A percentile compares a stretch with the other conserved stretches of the same genome.
Conservation (phyloP, 2,797 vertebrate species). For the Melopsittacus undulatus region DNA sequence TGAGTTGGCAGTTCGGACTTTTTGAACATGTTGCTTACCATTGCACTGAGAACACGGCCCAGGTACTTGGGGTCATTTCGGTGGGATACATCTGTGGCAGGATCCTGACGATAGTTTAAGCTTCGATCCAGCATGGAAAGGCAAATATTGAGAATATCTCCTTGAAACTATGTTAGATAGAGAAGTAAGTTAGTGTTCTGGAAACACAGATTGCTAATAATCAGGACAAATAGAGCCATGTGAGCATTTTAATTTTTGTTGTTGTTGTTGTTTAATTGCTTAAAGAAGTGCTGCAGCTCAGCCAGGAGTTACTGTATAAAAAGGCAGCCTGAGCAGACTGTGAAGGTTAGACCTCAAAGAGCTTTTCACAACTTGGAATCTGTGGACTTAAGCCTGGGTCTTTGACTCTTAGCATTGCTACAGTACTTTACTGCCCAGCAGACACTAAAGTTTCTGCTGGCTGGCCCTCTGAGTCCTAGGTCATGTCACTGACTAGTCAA, state of each 20-base stretch:
- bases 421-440: not conserved
- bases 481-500: not conserved
- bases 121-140: constrained; percentile 76
- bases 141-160: constrained; percentile 71
- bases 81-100: constrained; percentile 65
- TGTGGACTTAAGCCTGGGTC: not conserved
- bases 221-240: not conserved
- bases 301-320: not conserved
- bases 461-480: not conserved
- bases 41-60: constrained; percentile 78
- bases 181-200: not conserved
- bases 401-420: not conserved
- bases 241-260: not conserved
- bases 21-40: constrained; percentile 69
- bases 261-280: not conserved
- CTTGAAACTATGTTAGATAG: constrained; percentile 74
- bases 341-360: not conserved
- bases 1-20: not conserved
- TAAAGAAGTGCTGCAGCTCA: not conserved
- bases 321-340: not conserved
- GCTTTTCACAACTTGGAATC: not conserved
- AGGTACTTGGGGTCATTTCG: constrained; percentile 76
- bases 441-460: not conserved
- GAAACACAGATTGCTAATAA: not conserved
- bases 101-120: constrained; percentile 72